phyloP scores from a whole-genome alignment of 2,797 vertebrate species.

The Scleropages formosus region DNA sequence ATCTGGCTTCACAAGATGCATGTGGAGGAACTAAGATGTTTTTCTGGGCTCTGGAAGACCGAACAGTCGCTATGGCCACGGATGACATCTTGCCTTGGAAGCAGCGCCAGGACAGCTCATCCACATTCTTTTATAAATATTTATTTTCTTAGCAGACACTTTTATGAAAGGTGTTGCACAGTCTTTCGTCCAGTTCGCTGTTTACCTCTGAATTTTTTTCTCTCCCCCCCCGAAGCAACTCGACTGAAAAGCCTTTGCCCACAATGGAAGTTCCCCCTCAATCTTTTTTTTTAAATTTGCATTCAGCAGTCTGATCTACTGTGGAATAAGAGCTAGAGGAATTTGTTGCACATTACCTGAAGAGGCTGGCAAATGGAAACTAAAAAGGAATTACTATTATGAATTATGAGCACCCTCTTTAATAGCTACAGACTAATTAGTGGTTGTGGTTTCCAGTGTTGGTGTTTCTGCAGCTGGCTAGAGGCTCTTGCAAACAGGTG shows the following conservation, averaged over 20 bases:
- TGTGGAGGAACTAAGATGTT: too few species aligned
- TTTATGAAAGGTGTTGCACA: neutral
- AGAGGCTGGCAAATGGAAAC: neutral
- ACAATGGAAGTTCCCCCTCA: neutral
- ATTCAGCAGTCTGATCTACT: neutral
- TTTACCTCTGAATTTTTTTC: neutral
- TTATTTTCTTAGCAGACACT: neutral
- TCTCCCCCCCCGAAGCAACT: constrained; percentile 10
- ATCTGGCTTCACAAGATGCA: too few species aligned
- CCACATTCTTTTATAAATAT: neutral
- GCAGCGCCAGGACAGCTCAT: neutral
- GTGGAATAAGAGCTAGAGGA: neutral
- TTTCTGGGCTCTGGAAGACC: neutral
- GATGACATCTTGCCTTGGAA: neutral
- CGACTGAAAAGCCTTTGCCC: constrained; percentile 15
- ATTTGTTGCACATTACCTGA: neutral
- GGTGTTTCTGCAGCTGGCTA: neutral
- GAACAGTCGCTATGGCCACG: neutral
- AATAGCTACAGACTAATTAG: constrained; percentile 30
- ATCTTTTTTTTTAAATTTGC: neutral
- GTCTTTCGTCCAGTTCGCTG: too few species aligned
- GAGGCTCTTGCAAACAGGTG: constrained; percentile 19
- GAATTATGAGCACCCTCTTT: constrained; percentile 31
- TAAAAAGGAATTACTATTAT: constrained; percentile 31
- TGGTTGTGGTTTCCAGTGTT: constrained; percentile 21